Evolutionary conservation across 2,113 vertebrate species (phyloP), one percentile per base, ranked within the genome.

Genomic region (Pipra filicauda): DNA sequence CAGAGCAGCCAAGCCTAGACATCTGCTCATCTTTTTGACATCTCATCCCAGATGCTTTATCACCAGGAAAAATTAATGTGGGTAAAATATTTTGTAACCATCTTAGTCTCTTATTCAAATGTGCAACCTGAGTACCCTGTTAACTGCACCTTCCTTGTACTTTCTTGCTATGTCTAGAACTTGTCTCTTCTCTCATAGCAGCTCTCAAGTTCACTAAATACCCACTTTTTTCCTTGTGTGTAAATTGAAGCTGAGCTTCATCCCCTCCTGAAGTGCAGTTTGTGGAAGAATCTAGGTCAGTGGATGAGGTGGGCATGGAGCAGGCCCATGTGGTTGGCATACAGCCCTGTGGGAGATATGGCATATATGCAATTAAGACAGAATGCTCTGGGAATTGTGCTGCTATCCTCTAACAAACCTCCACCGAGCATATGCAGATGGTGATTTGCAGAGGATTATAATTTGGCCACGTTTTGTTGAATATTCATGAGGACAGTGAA

Each of bases 401-500:
- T 94, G 93, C 95, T 95, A 88, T 75, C 90, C 88, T 96, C 88
- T 86, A 77, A 94, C 95, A 96, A 94, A 94, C 88, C 93, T 96
- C 92, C 81, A 92, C 93, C 33, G 72, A 96, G 88, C 95, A 94
- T 91, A 95, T 70, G 96, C 95, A 97, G 96, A 96, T 96, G 94
- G 94, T 96, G 95, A 96, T 97, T 96, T 97, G 95, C 95, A 96
- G 96, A 97, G 94, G 93, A 94, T 96, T 95, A 83, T 89, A 79
- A 95, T 97, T 97, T 94, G 91, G 93, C 95, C 95, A 96, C 91
- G 10, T 97, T 97, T 96, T 96, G 92, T 94, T 97, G 95, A 93
- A 96, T 97, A 96, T 97, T 97, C 96, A 96, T 97, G 93, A 97
- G 72, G 90, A 96, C 90, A 94, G 48, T 97, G 95, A 96, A 97